Evolutionary conservation across 2,888 invertebrate species (phyloP).

Genomic region (Standfussiana lucernea): DNA sequence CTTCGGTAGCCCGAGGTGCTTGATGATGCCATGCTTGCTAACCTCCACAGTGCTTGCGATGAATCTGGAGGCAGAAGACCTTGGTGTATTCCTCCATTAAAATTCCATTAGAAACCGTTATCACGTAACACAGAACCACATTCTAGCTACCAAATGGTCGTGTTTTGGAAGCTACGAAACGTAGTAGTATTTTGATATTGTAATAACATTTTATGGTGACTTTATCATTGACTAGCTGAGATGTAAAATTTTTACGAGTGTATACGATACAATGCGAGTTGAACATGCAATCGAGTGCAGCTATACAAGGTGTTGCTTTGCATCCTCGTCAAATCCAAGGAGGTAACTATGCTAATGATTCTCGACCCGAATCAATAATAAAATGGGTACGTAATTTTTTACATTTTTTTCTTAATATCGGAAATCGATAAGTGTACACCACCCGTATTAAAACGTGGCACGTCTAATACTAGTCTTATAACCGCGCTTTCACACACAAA

Average conservation of each 20-base stretch:
- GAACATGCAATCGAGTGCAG: slow-evolving; percentile 30
- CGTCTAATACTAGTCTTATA: too few species aligned
- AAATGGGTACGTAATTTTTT: too few species aligned
- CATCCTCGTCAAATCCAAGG: too few species aligned
- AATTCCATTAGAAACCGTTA: slow-evolving; percentile 29
- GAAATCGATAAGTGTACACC: too few species aligned
- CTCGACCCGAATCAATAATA: too few species aligned
- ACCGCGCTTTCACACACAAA: too few species aligned
- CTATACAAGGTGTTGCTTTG: too few species aligned
- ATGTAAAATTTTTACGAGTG: slow-evolving; percentile 60
- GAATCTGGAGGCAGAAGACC: slow-evolving; percentile 83
- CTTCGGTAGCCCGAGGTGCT: slow-evolving; percentile 86
- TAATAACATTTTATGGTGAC: slow-evolving; percentile 64
- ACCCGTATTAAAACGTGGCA: too few species aligned
- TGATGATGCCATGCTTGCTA: slow-evolving; percentile 84
- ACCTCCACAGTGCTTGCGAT: slow-evolving; percentile 85
- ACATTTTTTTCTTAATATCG: too few species aligned
- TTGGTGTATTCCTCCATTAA: slow-evolving; percentile 67
- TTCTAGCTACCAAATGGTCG: slow-evolving; percentile 33
- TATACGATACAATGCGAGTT: slow-evolving; percentile 21
- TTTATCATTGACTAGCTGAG: slow-evolving; percentile 48
- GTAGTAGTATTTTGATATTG: slow-evolving; percentile 58
- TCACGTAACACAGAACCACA: slow-evolving; percentile 45
- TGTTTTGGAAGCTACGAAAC: slow-evolving; percentile 51
- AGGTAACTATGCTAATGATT: too few species aligned